phyloP scores from a whole-genome alignment of 1,140 invertebrate species.

The Tetraneura akinire region DNA sequence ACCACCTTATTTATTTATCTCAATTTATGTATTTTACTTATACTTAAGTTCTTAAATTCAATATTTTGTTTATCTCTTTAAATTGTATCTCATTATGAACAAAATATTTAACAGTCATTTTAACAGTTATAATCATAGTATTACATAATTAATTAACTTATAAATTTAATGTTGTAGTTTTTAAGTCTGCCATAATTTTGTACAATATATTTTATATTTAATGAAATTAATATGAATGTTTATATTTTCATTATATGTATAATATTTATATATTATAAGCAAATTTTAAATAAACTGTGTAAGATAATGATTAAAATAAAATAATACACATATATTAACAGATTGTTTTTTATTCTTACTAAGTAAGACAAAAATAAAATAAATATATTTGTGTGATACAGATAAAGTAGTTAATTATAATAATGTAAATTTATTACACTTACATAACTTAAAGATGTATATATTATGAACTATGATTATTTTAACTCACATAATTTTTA shows the following conservation, averaged over 20 bases:
- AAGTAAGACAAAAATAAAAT: no score
- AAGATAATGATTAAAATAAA: not conserved
- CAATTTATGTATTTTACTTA: not conserved
- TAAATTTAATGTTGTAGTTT: slow-evolving; percentile 1
- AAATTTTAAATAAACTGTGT: not conserved
- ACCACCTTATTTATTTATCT: not conserved
- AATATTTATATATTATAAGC: not conserved
- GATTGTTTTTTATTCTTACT: not conserved
- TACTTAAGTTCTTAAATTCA: slow-evolving; percentile 21
- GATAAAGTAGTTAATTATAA: no score
- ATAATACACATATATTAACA: not conserved
- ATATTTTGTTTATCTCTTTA: not conserved
- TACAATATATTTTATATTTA: not conserved
- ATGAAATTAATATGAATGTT: not conserved
- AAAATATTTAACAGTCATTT: not conserved
- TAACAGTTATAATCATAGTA: not conserved
- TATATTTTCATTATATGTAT: not conserved
- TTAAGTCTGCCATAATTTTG: not conserved
- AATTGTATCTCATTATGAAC: slow-evolving; percentile 20
- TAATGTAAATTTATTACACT: no score
- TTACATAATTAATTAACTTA: not conserved
- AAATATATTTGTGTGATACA: no score
- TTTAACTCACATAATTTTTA: no score
- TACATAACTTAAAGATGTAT: no score
- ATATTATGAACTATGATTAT: no score